Evolutionary conservation across 2,888 invertebrate species (phyloP).

Genomic region (Empis livida): DNA sequence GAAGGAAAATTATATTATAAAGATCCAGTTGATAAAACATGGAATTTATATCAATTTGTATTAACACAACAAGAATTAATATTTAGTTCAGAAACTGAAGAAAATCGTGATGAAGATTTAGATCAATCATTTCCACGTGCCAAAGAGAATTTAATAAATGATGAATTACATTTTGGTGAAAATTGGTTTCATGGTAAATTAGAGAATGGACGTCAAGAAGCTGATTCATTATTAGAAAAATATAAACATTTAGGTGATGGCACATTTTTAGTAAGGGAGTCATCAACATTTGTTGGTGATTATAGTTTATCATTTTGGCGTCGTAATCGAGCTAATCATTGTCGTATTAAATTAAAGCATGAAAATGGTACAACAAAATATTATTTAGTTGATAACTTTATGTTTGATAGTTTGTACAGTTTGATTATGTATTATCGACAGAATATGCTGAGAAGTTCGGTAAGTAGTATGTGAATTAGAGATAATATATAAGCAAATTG

Average conservation of each 20-base stretch:
- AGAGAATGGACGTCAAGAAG: conserved; percentile 65
- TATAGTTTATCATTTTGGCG: conserved; percentile 93
- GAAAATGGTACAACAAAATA: conserved; percentile 81
- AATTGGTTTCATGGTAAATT: conserved; percentile 90
- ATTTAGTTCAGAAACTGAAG: conserved; percentile 48
- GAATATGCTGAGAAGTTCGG: conserved; percentile 73
- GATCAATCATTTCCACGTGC: conserved; percentile 38
- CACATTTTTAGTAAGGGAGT: conserved; percentile 83
- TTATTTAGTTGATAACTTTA: conserved; percentile 74
- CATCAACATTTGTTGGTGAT: conserved; percentile 92
- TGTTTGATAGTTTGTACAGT: conserved; percentile 85
- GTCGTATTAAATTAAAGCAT: conserved; percentile 78
- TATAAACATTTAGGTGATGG: conserved; percentile 81
- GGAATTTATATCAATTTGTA: conserved; percentile 90
- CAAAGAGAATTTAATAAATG: conserved; percentile 57
- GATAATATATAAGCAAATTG: no score
- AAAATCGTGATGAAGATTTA: conserved; percentile 47
- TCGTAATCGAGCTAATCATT: conserved; percentile 79
- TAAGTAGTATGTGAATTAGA: no score
- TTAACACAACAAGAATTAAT: conserved; percentile 77
- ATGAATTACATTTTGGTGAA: conserved; percentile 83
- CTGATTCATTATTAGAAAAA: conserved; percentile 50
- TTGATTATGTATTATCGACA: conserved; percentile 81
- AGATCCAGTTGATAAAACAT: conserved; percentile 78
- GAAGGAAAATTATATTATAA: conserved; percentile 82